Conservation (phyloP, 2,888 invertebrate species). For the Chrysolina oricalcia region DNA sequence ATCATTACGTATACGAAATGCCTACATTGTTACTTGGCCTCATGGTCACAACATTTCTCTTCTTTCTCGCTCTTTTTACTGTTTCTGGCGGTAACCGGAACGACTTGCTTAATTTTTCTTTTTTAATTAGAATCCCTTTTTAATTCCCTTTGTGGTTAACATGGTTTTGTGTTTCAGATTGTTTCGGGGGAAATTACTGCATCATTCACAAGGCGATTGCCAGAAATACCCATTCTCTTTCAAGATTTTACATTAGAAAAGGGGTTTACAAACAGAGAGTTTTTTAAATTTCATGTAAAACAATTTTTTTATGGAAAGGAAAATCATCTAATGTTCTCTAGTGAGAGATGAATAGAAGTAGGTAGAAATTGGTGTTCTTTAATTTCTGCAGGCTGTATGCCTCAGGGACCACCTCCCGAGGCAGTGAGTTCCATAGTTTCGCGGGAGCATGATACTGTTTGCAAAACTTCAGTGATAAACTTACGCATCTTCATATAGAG, state of each 20-base stretch:
- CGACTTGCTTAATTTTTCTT: slow-evolving; percentile 30
- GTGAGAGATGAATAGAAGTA: too few relatives aligned
- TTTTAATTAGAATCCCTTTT: slow-evolving; percentile 35
- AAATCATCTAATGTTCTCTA: too few relatives aligned
- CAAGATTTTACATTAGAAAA: too few relatives aligned
- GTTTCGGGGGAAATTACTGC: slow-evolving; percentile 9
- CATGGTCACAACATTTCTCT: neutral
- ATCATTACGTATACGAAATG: neutral
- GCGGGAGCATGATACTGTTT: too few relatives aligned
- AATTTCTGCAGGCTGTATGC: too few relatives aligned
- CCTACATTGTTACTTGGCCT: neutral
- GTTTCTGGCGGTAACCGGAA: slow-evolving; percentile 30
- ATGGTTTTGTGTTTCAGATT: slow-evolving; percentile 34
- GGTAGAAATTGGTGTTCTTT: too few relatives aligned
- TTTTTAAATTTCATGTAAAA: neutral
- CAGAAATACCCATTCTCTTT: neutral
- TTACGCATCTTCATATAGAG: too few relatives aligned
- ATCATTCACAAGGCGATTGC: neutral
- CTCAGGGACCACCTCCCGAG: too few relatives aligned
- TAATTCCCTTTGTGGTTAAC: slow-evolving; percentile 34
- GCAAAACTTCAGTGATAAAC: too few relatives aligned
- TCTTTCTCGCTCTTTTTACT: neutral
- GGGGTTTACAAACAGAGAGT: too few relatives aligned
- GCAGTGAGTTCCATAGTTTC: too few relatives aligned
- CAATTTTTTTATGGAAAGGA: too few relatives aligned